Evolutionary conservation across 2,797 vertebrate genomes (phyloP).

Genomic region (Cephalopachus bancanus): DNA sequence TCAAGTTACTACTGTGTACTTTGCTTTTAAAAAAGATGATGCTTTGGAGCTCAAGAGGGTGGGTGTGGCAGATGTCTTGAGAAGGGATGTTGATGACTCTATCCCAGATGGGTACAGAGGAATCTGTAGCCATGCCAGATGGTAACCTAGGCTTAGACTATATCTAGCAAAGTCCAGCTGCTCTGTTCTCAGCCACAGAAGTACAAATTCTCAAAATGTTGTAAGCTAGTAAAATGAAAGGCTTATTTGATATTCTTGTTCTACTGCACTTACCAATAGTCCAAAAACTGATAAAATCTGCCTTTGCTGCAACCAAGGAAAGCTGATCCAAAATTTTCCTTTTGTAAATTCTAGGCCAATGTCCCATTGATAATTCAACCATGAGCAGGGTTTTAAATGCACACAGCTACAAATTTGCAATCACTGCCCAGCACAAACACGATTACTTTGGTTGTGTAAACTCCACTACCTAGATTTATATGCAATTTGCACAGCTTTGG

Average conservation of each 20-base stretch:
- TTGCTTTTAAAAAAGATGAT: conserved; percentile 57
- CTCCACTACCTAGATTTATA: conserved; percentile 38
- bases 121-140: background rate
- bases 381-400: conserved; percentile 66
- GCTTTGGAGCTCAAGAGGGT: conserved; percentile 16
- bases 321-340: conserved; percentile 20
- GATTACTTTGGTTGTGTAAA: background rate
- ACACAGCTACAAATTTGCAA: conserved; percentile 20
- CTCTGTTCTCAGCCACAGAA: background rate
- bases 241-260: conserved; percentile 56
- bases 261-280: background rate
- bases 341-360: conserved; percentile 55
- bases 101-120: background rate
- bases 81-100: conserved; percentile 1
- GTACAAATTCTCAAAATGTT: conserved; percentile 28
- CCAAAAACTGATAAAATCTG: conserved; percentile 43
- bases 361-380: conserved; percentile 56
- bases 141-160: background rate
- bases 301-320: conserved; percentile 42
- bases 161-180: background rate
- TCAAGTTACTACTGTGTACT: conserved; percentile 34
- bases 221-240: conserved; percentile 10
- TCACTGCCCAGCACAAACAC: conserved; percentile 15
- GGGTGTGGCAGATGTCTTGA: conserved; percentile 21
- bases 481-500: conserved; percentile 49